Evolutionary conservation across 2,888 invertebrate genomes (phyloP), one percentile per base, ranked within the genome.

Genomic region (Melinopterus prodromus): DNA sequence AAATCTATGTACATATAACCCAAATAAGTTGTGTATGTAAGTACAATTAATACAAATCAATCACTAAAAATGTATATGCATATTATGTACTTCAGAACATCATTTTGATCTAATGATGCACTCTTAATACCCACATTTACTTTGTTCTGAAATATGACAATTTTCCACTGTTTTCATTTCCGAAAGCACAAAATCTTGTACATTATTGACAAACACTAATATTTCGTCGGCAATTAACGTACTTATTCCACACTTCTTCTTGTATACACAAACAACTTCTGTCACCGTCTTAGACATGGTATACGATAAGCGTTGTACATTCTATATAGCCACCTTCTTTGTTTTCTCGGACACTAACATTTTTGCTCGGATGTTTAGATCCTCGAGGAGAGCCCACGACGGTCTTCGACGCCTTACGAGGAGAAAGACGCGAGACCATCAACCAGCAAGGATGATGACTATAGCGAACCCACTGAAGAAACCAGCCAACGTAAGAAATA

Each of bases 381-480:
- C 53, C 53, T 9, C 9, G 79, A 79, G 26, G 79, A 79, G 70
- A 79, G 76, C 76, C 75, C 70, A 4, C 70, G 37, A 16, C 75
- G 75, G 2, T 16, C 70, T 12, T 77, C 35, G 3, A 1, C n/a
- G 14, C 16, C 35, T 16, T 36, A 71, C 78, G 71, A 12, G 15
- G 16, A 85, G 6, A 84, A 85, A 70, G 87, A 88, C 78, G 88
- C 88, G 1, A 85, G 86, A 81, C 88, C 89, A 0, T 86, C 89
- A 38, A 88, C 88, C 9, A 89, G 89, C 81, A 87, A 86, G 84
- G 87, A 87, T 77, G 88, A 88, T 35, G 88, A 89, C 36, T 82
- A 87, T 14, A 88, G 87, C 79, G 88, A 87, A 75, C 71, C 87
- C 36, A 84, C 84, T 36, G 86, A 87, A 83, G 84, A 86, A 36